Percentiles rank a stretch among this genome's conserved stretches.
Conservation (phyloP, 2,113 vertebrate genomes). For the Gadus chalcogrammus region DNA sequence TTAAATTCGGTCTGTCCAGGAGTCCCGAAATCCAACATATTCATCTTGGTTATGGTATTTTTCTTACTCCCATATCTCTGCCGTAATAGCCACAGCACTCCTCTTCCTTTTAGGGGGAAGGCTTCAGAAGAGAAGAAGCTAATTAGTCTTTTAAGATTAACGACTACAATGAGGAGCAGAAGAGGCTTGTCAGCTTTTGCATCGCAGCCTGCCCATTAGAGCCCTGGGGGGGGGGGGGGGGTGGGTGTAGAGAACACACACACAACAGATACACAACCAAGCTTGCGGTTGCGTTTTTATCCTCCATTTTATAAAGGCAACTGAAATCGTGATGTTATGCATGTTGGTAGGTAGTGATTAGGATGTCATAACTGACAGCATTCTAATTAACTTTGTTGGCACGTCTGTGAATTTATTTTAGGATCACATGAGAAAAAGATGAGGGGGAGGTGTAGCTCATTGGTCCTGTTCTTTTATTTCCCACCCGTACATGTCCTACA, state of each 20-base stretch:
- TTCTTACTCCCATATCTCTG: background rate
- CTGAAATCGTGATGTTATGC: background rate
- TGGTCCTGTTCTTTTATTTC: too few relatives aligned
- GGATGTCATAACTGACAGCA: too few relatives aligned
- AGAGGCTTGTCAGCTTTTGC: slow-evolving; percentile 38
- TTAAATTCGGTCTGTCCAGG: too few relatives aligned
- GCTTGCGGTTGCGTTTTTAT: background rate
- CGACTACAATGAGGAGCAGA: slow-evolving; percentile 27
- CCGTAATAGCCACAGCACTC: slow-evolving; percentile 16
- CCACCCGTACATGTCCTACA: too few relatives aligned
- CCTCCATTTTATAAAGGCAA: background rate
- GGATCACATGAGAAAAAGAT: too few relatives aligned
- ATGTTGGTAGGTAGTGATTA: too few relatives aligned
- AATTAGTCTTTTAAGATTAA: slow-evolving; percentile 45
- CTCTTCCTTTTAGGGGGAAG: slow-evolving; percentile 20
- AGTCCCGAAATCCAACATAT: too few relatives aligned
- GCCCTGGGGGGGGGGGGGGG: slow-evolving; percentile 3
- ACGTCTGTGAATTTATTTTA: too few relatives aligned
- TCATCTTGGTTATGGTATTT: background rate
- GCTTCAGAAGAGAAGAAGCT: slow-evolving; percentile 33
- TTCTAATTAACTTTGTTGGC: too few relatives aligned
- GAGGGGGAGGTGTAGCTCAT: too few relatives aligned
- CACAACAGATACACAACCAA: slow-evolving; percentile 9
- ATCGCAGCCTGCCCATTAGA: slow-evolving; percentile 34
- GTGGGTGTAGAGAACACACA: slow-evolving; percentile 11